Percentiles rank a stretch among this genome's conserved stretches.
These are phyloP conservation scores for Drosophila robusta DNA, from an alignment of 2,888 invertebrate species.

Conservation along the genomic window DNA sequence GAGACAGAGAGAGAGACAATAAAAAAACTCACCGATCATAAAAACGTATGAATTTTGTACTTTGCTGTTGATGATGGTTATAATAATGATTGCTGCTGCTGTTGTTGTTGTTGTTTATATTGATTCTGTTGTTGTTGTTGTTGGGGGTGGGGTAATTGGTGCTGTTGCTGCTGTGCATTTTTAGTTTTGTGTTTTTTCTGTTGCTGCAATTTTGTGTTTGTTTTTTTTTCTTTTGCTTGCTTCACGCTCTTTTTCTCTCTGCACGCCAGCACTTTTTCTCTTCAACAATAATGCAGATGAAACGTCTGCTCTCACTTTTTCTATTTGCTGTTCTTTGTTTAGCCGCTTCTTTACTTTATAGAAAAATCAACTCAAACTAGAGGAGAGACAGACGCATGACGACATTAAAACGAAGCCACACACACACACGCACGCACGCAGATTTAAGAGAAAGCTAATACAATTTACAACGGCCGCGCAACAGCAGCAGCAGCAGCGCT, in stretches of 20 bases:
- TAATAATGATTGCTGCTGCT: slow-evolving; percentile 28
- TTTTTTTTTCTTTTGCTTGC: slow-evolving; percentile 6
- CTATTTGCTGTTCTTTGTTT: slow-evolving; percentile 23
- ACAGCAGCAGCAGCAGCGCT: slow-evolving; percentile 1
- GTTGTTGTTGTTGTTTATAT: slow-evolving; percentile 50
- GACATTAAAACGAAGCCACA: slow-evolving; percentile 8
- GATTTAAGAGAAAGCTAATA: slow-evolving; percentile 23
- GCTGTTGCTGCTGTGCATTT: slow-evolving; percentile 63
- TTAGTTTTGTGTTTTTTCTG: slow-evolving; percentile 23
- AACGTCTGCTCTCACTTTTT: slow-evolving; percentile 30
- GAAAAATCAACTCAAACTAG: slow-evolving; percentile 14
- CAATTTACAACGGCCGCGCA: slow-evolving; percentile 28
- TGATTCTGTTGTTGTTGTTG: slow-evolving; percentile 39
- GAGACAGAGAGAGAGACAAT: background rate
- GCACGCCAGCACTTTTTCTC: slow-evolving; percentile 1
- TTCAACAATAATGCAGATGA: background rate
- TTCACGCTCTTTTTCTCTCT: background rate
- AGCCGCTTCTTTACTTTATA: slow-evolving; percentile 12
- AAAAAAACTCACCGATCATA: slow-evolving; percentile 67
- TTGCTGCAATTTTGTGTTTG: slow-evolving; percentile 16
- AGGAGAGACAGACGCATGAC: slow-evolving; percentile 24
- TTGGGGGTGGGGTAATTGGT: slow-evolving; percentile 50
- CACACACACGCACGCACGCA: background rate
- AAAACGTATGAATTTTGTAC: slow-evolving; percentile 49
- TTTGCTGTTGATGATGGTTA: slow-evolving; percentile 37